phyloP scores from a whole-genome alignment of 2,113 vertebrate genomes.

The Globicephala melas region DNA sequence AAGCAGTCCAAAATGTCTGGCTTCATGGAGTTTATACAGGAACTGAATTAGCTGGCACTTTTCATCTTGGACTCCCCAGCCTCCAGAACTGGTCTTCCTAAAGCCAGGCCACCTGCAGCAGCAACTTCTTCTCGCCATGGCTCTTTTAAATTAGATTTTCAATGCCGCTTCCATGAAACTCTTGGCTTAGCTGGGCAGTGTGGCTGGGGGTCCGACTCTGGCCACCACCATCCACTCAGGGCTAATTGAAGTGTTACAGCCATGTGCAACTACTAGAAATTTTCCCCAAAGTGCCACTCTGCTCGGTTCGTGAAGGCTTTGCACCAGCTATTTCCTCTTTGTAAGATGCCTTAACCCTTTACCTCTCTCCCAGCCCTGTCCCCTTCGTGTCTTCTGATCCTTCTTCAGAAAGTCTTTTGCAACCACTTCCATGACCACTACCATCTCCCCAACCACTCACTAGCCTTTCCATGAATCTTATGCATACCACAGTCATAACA shows the following conservation, averaged over 20 bases:
- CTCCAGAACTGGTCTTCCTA: too few relatives aligned
- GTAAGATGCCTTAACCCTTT: not conserved
- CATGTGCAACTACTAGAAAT: not conserved
- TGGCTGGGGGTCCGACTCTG: too few relatives aligned
- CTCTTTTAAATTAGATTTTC: too few relatives aligned
- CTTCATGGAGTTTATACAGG: too few relatives aligned
- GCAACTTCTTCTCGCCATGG: too few relatives aligned
- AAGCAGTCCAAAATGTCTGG: too few relatives aligned
- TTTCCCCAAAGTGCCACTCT: not conserved
- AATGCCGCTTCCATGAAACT: too few relatives aligned
- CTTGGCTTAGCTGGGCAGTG: too few relatives aligned
- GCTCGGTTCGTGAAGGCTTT: not conserved
- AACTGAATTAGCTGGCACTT: too few relatives aligned
- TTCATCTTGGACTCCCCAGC: too few relatives aligned
- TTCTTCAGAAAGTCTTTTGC: not conserved
- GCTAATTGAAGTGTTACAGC: not conserved
- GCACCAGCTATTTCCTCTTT: not conserved
- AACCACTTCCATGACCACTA: not conserved
- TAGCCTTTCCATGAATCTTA: not conserved
- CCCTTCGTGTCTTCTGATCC: not conserved
- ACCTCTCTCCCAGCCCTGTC: fast-evolving
- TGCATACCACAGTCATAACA: not conserved
- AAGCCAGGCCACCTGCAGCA: too few relatives aligned
- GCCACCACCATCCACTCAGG: too few relatives aligned
- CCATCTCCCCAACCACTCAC: not conserved